phyloP scores from a whole-genome alignment of 2,888 invertebrate species.

The Cryptophagus acutangulus region DNA sequence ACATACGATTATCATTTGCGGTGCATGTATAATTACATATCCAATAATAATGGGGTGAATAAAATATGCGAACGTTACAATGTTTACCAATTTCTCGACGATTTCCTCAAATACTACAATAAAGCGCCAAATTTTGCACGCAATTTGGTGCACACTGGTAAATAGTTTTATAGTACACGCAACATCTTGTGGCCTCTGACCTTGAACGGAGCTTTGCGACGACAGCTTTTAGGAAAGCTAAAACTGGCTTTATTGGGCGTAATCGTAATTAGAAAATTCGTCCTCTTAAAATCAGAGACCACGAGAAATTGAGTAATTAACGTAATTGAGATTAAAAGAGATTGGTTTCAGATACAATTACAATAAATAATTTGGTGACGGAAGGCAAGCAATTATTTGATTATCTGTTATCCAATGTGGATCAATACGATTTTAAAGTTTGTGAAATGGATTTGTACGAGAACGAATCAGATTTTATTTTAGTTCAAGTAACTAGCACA shows the following conservation, averaged over 20 bases:
- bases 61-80: constrained; percentile 59
- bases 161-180: no score
- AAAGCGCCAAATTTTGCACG: constrained; percentile 72
- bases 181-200: no score
- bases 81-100: constrained; percentile 66
- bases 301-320: constrained; percentile 8
- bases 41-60: constrained; percentile 52
- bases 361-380: constrained; percentile 56
- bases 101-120: constrained; percentile 72
- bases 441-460: constrained; percentile 55
- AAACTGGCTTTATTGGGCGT: no score
- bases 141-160: constrained; percentile 67
- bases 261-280: no score
- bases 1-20: constrained; percentile 73
- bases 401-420: constrained; percentile 64
- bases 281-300: no score
- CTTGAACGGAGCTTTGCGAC: no score
- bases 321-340: constrained; percentile 8
- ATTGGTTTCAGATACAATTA: constrained; percentile 51
- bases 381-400: constrained; percentile 63
- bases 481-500: constrained; percentile 57
- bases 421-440: constrained; percentile 62
- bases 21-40: constrained; percentile 61
- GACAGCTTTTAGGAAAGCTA: no score
- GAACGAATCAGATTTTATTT: constrained; percentile 54